Evolutionary conservation across 2,113 vertebrate species (phyloP).

Genomic region (Heptranchias perlo): DNA sequence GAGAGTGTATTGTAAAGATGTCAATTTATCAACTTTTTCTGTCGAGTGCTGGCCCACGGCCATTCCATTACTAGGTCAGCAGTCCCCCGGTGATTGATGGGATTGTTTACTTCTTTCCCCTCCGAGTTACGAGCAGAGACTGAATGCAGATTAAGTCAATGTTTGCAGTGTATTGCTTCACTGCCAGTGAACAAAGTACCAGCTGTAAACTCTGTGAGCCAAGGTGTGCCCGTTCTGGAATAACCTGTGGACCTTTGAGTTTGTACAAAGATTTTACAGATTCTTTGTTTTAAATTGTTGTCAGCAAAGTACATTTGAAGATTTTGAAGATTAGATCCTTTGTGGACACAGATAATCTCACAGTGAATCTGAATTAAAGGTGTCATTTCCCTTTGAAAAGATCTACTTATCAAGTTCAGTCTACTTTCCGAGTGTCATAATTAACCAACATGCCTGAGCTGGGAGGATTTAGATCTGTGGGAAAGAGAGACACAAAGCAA

Average conservation of each 20-base stretch:
- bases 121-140: constrained; percentile 39
- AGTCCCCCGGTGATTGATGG: constrained; percentile 44
- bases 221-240: constrained; percentile 39
- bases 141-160: constrained; percentile 45
- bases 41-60: constrained; percentile 38
- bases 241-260: constrained; percentile 40
- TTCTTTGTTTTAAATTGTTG: not conserved
- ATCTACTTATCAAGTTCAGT: not conserved
- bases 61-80: constrained; percentile 40
- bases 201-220: constrained; percentile 16
- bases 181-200: constrained; percentile 41
- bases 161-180: constrained; percentile 43
- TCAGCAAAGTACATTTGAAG: not conserved
- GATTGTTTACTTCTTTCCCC: constrained; percentile 44
- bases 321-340: not conserved
- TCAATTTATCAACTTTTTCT: constrained; percentile 44
- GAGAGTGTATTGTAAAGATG: constrained; percentile 7
- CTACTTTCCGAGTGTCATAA: not conserved
- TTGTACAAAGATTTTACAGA: not conserved
- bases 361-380: not conserved
- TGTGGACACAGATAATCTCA: not conserved
- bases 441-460: not conserved
- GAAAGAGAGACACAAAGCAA: not conserved
- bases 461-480: not conserved
- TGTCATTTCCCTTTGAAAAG: no score